phyloP scores from a whole-genome alignment of 2,888 invertebrate species.

The Melieria crassipennis region DNA sequence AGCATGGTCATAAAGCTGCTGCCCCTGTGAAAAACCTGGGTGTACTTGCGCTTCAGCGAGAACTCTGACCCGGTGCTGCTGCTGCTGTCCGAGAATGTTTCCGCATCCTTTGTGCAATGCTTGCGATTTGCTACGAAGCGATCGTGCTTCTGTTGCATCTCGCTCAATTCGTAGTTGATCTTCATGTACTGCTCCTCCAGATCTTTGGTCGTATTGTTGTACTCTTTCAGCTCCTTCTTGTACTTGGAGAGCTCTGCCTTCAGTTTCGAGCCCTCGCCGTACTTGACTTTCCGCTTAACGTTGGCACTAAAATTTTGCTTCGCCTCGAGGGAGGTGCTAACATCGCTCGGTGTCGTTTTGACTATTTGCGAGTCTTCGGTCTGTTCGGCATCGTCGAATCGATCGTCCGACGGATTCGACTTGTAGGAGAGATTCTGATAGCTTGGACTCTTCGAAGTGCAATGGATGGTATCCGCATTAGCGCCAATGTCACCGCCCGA shows the following conservation, averaged over 20 bases:
- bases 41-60: slow-evolving; percentile 47
- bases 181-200: slow-evolving; percentile 58
- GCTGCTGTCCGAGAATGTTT: slow-evolving; percentile 35
- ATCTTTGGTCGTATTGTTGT: slow-evolving; percentile 55
- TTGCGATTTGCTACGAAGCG: slow-evolving; percentile 46
- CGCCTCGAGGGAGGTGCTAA: slow-evolving; percentile 18
- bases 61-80: slow-evolving; percentile 48
- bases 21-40: slow-evolving; percentile 47
- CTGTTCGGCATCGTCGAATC: slow-evolving; percentile 27
- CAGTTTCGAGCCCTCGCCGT: slow-evolving; percentile 38
- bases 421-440: slow-evolving; percentile 31
- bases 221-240: slow-evolving; percentile 55
- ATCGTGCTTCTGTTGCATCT: slow-evolving; percentile 57
- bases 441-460: slow-evolving; percentile 33
- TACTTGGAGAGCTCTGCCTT: slow-evolving; percentile 55
- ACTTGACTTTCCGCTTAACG: slow-evolving; percentile 29
- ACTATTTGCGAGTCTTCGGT: slow-evolving; percentile 26
- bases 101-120: slow-evolving; percentile 32
- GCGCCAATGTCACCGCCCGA: slow-evolving; percentile 34
- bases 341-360: slow-evolving; percentile 16
- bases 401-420: slow-evolving; percentile 24
- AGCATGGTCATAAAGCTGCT: slow-evolving; percentile 51
- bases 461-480: slow-evolving; percentile 24
- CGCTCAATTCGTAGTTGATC: slow-evolving; percentile 57
- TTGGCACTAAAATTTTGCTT: slow-evolving; percentile 27